Conservation (phyloP, 2,113 vertebrate species). For the Australoheros scitulus region DNA sequence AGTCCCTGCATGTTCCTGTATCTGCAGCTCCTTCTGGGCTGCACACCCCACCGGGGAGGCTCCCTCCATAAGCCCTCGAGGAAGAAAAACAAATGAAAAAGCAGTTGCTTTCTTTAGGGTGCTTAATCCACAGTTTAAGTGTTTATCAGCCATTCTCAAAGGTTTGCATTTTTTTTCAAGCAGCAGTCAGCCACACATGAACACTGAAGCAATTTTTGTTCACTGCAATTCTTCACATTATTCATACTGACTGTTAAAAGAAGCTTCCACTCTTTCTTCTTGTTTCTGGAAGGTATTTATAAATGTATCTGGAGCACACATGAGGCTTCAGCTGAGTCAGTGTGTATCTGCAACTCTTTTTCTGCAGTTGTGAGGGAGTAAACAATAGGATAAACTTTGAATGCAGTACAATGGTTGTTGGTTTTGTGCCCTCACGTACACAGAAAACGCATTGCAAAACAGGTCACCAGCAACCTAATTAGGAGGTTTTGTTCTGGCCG, state of each 20-base stretch:
- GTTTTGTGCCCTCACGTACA: neutral
- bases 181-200: neutral
- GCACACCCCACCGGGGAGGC: neutral
- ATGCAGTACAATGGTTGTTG: neutral
- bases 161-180: neutral
- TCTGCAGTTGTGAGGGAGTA: neutral
- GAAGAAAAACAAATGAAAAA: constrained; percentile 31
- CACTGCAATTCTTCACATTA: neutral
- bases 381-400: neutral
- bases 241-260: neutral
- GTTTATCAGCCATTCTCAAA: neutral
- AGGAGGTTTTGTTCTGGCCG: neutral
- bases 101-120: constrained; percentile 8
- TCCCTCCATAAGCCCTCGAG: constrained; percentile 42
- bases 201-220: neutral
- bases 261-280: neutral
- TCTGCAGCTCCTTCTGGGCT: constrained; percentile 30
- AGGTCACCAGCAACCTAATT: neutral
- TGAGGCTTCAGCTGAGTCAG: neutral
- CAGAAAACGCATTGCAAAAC: neutral
- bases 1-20: neutral
- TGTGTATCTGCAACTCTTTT: neutral
- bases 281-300: neutral
- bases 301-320: constrained; percentile 2
- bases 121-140: neutral